Percentiles rank a stretch among this genome's conserved stretches.
Conservation (phyloP, 2,113 vertebrate genomes). For the Pelodiscus sinensis region DNA sequence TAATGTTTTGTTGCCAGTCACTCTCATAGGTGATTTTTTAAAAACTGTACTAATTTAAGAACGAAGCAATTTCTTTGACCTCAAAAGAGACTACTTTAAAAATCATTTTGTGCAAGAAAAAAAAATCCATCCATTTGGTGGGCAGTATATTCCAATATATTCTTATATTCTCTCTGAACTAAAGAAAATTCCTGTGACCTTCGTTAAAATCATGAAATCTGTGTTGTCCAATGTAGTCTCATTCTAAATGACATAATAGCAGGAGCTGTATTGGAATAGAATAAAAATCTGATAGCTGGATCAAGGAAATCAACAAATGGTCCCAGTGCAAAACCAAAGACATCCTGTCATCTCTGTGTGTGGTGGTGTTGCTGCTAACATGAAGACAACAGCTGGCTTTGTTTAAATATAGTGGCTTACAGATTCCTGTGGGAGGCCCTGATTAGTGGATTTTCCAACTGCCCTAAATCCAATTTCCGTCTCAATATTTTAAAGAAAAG, state of each 20-base stretch:
- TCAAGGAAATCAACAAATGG: neutral
- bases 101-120: neutral
- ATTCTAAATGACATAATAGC: neutral
- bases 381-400: slow-evolving; percentile 9
- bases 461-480: neutral
- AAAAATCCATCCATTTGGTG: neutral
- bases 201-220: neutral
- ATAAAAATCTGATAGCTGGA: neutral
- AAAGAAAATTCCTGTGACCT: neutral
- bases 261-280: neutral
- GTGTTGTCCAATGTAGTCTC: neutral
- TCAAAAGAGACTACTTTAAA: neutral
- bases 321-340: neutral
- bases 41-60: fast-evolving
- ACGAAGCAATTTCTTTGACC: neutral
- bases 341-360: neutral
- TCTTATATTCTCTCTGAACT: neutral
- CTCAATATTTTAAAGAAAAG: neutral
- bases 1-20: fast-evolving
- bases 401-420: slow-evolving; percentile 16
- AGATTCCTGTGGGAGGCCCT: slow-evolving; percentile 49
- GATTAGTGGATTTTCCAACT: slow-evolving; percentile 18
- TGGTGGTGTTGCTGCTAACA: neutral
- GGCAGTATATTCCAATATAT: neutral
- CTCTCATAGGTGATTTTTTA: neutral